Base-by-base conservation (phyloP, 2,113 vertebrate genomes). In the Etheostoma cragini region DNA sequence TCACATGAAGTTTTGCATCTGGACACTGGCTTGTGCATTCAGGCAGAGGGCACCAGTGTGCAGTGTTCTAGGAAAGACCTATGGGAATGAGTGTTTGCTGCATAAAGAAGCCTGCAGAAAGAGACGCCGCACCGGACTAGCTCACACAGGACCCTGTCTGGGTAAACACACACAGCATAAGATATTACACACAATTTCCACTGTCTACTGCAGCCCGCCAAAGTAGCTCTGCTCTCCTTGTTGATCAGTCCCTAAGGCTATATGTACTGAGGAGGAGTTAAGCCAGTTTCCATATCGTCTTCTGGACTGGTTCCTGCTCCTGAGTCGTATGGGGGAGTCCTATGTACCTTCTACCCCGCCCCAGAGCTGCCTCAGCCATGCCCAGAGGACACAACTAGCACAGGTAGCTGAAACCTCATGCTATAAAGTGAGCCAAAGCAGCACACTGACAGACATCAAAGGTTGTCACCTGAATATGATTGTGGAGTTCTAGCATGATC, bases 41-140 rank as follows among this genome's bases (percentile, higher is more conserved):
- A 95, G 94, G 73, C 90, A 94, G 94, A 90, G 87, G 92, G 91
- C 82, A 68, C 91, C 94, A 92, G 94, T 95, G 92, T 96, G 95
- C 87, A 96, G 95, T 24, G 90, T 94, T 85, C 47, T 94, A 30
- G 95, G 94, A 49, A 94, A 92, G 69, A 94, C 93, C n/a, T 95
- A 93, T 76, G 66, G 71, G 61, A 96, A 86, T 10, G 80, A 94
- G 71, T 95, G 94, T 89, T 84, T 93, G 66, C 89, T 95, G 82
- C 94, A 94, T 78, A 94, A 93, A 80, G 93, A 95, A 63, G 87
- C 94, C 70, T 95, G 95, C 76, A 89, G 91, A 74, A 95, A 92
- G 89, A 94, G 90, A 79, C 90, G 87, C 0, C 88, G 87, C 71
- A 93, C 67, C 3, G 91, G 90, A 49, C 85, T 94, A 67, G 93